These are phyloP conservation scores for Troides helena DNA, from an alignment of 2,888 invertebrate species.

Conservation along the genomic window DNA sequence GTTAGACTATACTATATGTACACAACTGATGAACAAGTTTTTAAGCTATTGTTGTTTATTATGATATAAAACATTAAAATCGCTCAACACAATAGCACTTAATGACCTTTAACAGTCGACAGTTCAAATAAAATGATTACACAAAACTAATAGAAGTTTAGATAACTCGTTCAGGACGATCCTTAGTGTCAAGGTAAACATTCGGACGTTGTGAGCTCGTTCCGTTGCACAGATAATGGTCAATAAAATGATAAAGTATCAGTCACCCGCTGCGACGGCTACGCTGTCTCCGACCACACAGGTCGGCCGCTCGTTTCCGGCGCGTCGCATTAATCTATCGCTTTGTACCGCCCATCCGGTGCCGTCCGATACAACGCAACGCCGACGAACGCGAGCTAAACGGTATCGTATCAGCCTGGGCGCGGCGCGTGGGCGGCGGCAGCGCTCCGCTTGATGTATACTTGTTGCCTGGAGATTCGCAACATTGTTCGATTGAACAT, in stretches of 20 bases:
- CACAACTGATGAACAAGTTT: too few species aligned
- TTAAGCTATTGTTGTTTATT: too few species aligned
- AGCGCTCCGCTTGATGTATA: constrained; percentile 2
- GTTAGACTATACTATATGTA: too few species aligned
- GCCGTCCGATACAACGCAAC: constrained; percentile 4
- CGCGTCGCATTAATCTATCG: constrained; percentile 19
- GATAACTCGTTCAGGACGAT: background rate
- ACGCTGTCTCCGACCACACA: constrained; percentile 23
- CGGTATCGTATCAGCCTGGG: constrained; percentile 7
- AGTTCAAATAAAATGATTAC: too few species aligned
- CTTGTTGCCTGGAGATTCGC: constrained; percentile 4
- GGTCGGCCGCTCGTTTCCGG: constrained; percentile 14
- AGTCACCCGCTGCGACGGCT: constrained; percentile 20
- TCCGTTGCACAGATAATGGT: constrained; percentile 11
- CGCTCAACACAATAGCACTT: too few species aligned
- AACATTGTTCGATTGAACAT: background rate
- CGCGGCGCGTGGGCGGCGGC: constrained; percentile 15
- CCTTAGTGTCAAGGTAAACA: background rate
- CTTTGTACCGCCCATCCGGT: constrained; percentile 16
- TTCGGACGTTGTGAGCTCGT: constrained; percentile 10
- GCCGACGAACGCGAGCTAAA: constrained; percentile 2
- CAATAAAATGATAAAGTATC: constrained; percentile 22
- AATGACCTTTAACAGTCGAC: too few species aligned
- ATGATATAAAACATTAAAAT: too few species aligned
- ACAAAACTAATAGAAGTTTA: too few species aligned